Evolutionary conservation across 1,140 invertebrate species (phyloP), one percentile per base, ranked within the genome.

Genomic region (Caenorhabditis brenneri): DNA sequence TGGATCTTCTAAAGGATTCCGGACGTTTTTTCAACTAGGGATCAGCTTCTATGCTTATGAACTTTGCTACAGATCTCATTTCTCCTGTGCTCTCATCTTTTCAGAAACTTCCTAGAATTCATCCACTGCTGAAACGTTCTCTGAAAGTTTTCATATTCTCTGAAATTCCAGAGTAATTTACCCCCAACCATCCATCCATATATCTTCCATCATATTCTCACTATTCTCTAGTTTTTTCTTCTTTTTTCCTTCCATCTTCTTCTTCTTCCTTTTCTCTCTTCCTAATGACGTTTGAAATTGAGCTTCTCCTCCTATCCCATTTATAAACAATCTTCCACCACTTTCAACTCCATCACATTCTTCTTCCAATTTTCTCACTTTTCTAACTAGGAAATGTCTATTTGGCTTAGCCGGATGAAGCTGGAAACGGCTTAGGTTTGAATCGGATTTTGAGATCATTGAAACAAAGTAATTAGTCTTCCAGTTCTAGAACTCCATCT

Each of bases 271-370:
- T 5, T 0, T 9, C 24, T 42, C 31, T 74, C 19, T 22, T 22
- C 22, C 36, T 27, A 55, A 74, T 74, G 65, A 74, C n/a, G 65
- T 24, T 39, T 42, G 65, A 74, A 74, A 74, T 42, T 42, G 65
- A 74, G 65, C 65, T 74, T 74, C 65, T 42, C 19, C 53, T 42
- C 24, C 58, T 65, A 24, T 42, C 65, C 36, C 65, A 74, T 42
- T 74, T 74, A 74, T 74, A 74, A 74, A 74, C 65, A 74, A 74
- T 74, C 29, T 16, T 65, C 27, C 19, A 7, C 65, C 22, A 42
- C 16, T 74, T 31, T 36, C 19, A 7, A 7, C 36, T 22, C 3
- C 53, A 55, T 27, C 48, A 9, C n/a, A 4, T 51, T 51, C 19
- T 55, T 29, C 53, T 27, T 55, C 22, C 27, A 24, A 55, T 29